Conservation (phyloP, 2,113 vertebrate species). For the Dromiciops gliroides region DNA sequence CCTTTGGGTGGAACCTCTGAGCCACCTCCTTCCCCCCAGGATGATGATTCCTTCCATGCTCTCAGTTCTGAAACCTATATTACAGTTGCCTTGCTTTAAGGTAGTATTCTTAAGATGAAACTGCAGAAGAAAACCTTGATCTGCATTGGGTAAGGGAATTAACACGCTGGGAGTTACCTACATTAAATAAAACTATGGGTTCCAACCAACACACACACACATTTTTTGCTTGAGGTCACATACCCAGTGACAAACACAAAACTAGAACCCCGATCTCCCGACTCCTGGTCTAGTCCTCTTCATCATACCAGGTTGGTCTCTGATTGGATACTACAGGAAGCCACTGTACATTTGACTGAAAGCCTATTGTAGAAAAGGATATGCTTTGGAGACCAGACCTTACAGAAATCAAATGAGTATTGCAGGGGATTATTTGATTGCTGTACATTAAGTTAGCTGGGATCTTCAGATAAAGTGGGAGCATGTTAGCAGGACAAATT, state of each 20-base stretch:
- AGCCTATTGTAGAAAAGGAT: background rate
- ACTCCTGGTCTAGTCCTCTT: background rate
- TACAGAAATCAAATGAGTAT: background rate
- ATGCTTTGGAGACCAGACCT: background rate
- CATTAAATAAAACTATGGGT: background rate
- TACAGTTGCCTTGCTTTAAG: background rate
- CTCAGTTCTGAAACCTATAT: too few species aligned
- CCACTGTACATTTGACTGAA: background rate
- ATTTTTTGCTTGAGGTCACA: background rate
- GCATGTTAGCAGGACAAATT: background rate
- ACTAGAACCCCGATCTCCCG: conserved; percentile 1
- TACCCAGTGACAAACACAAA: background rate
- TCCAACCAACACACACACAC: background rate
- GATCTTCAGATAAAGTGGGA: background rate
- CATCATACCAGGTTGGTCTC: background rate
- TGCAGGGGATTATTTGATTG: background rate
- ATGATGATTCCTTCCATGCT: background rate
- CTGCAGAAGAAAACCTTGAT: background rate
- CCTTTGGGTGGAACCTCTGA: background rate
- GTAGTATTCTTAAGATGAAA: background rate
- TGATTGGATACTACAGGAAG: background rate
- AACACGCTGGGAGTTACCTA: background rate
- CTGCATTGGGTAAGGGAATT: background rate
- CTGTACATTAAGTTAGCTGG: background rate
- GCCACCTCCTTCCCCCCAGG: background rate